Conservation (phyloP, 1,140 invertebrate genomes). For the Chymomyza costata region DNA sequence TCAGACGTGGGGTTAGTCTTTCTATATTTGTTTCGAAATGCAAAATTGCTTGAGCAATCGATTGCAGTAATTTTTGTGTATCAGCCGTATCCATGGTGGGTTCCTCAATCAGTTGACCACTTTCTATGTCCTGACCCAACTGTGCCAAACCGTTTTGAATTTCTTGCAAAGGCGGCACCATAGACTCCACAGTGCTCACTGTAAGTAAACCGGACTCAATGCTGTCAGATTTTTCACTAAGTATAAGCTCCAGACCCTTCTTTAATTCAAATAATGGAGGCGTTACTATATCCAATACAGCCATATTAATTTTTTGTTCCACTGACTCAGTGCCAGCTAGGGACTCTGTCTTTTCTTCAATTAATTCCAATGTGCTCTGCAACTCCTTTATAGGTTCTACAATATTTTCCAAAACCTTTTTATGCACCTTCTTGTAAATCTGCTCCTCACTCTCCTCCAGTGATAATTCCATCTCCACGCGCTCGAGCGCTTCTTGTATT, state of each 20-base stretch:
- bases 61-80: slow-evolving; percentile 63
- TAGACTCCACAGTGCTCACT: slow-evolving; percentile 75
- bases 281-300: slow-evolving; percentile 76
- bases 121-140: slow-evolving; percentile 66
- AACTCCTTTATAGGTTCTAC: slow-evolving; percentile 75
- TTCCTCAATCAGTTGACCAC: slow-evolving; percentile 47
- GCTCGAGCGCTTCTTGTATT: slow-evolving; percentile 75
- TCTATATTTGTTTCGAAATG: slow-evolving; percentile 73
- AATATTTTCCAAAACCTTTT: slow-evolving; percentile 76
- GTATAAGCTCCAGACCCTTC: slow-evolving; percentile 75
- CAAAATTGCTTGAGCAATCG: slow-evolving; percentile 69
- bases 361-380: slow-evolving; percentile 72
- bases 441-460: slow-evolving; percentile 70
- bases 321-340: slow-evolving; percentile 74
- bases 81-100: slow-evolving; percentile 53
- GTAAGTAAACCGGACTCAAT: slow-evolving; percentile 67
- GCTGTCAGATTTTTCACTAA: slow-evolving; percentile 45
- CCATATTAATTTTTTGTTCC: slow-evolving; percentile 76
- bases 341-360: slow-evolving; percentile 75
- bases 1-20: slow-evolving; percentile 39
- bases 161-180: slow-evolving; percentile 76
- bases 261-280: slow-evolving; percentile 76
- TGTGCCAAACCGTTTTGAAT: slow-evolving; percentile 76
- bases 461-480: slow-evolving; percentile 75
- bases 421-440: slow-evolving; percentile 69